Base-by-base conservation (phyloP, 2,888 invertebrate genomes). In the Orchesellides sinensis region DNA sequence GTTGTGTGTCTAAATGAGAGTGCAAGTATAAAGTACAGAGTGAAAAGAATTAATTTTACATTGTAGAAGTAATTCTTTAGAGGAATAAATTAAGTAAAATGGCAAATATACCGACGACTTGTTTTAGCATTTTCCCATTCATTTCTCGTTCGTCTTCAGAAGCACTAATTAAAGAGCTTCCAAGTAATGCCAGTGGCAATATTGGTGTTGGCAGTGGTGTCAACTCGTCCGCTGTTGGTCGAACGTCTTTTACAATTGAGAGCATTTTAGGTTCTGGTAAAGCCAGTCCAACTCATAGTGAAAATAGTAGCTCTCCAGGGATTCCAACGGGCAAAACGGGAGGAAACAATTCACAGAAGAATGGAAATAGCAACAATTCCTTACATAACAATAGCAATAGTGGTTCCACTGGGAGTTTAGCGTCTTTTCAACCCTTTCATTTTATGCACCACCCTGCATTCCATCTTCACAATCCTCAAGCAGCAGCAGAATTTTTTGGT, bases 401-500 rank as follows among this genome's bases (percentile, higher is more conserved):
- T 23, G 45, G 73, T 29, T 40, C 70, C n/a, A 52, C 69, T 56
- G 74, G 72, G 54, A 73, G 63, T 56, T 56, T 68, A 29, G 45
- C 70, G 12, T 68, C 82, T 52, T 83, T 86, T 84, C 84, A 83
- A 84, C 73, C 86, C 84, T 84, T 88, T 61, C 87, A 86, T 45
- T 88, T 88, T 78, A 80, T 88, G 52, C 88, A 88, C 70, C 87
- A 88, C 79, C 86, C 88, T 8, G 88, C 87, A 10, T 88, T 88
- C 56, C 84, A 84, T 29, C 77, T 88, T 35, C 87, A 87, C 40
- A 87, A 84, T 79, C 86, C 87, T 12, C 86, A 83, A 72, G 84
- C 88, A 14, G 87, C 87, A 14, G 88, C 88, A 6, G 88, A 88
- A 80, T 78, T 88, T 74, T 77, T 88, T 12, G 88, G 88, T 88